These are phyloP conservation scores for Eudasyphora cyanicolor DNA, from an alignment of 2,888 invertebrate species.

Conservation along the genomic window DNA sequence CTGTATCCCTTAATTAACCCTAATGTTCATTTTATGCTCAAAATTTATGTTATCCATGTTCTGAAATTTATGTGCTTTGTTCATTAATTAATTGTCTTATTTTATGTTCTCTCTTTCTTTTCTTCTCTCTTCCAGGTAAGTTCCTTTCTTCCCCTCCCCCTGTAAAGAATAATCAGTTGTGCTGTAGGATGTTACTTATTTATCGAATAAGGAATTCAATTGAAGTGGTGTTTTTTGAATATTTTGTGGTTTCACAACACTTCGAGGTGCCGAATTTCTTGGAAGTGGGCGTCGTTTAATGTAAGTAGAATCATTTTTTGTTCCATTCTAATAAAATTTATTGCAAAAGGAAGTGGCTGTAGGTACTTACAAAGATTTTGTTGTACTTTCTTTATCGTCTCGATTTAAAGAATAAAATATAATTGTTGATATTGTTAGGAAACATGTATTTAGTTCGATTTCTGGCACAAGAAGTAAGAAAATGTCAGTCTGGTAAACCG, in stretches of 20 bases:
- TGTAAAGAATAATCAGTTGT: neutral
- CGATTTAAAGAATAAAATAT: too few relatives aligned
- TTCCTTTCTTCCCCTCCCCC: slow-evolving; percentile 4
- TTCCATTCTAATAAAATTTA: neutral
- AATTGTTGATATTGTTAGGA: too few relatives aligned
- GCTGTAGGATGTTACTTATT: slow-evolving; percentile 45
- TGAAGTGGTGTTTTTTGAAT: slow-evolving; percentile 1
- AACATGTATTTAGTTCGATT: too few relatives aligned
- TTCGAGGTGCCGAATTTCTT: neutral
- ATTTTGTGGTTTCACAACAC: slow-evolving; percentile 15
- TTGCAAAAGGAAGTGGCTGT: neutral
- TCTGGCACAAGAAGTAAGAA: too few relatives aligned
- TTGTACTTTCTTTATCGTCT: too few relatives aligned
- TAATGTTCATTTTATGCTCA: slow-evolving; percentile 41
- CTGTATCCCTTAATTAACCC: slow-evolving; percentile 37
- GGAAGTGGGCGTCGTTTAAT: neutral
- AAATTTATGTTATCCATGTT: slow-evolving; percentile 18
- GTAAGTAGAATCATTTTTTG: neutral
- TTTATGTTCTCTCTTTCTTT: slow-evolving; percentile 16
- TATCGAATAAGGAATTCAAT: slow-evolving; percentile 2
- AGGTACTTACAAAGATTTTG: too few relatives aligned
- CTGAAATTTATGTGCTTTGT: slow-evolving; percentile 19
- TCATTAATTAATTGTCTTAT: slow-evolving; percentile 8
- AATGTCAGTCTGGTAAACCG: too few relatives aligned
- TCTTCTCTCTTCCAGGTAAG: slow-evolving; percentile 55